Evolutionary conservation across 92 coral and sea anemone species (phyloP).

Genomic region (Parazoanthus atlanticus): DNA sequence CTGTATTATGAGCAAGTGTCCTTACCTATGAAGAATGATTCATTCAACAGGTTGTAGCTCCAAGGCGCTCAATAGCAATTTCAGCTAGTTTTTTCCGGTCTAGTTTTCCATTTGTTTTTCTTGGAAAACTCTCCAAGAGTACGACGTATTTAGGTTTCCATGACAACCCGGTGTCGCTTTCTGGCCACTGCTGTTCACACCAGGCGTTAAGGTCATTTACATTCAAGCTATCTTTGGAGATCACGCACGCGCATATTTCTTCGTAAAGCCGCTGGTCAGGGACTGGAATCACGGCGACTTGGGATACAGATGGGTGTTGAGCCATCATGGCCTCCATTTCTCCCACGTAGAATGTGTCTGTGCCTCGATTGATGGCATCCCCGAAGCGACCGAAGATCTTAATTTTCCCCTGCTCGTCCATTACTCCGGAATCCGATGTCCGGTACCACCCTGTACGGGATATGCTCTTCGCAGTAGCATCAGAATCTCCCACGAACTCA

Average conservation of each 20-base stretch:
- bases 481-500: constrained; percentile 39
- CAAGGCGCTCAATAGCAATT: too few relatives aligned
- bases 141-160: not conserved
- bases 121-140: not conserved
- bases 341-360: constrained; percentile 39
- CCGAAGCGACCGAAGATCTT: constrained; percentile 29
- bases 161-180: not conserved
- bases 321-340: constrained; percentile 39
- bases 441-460: constrained; percentile 48
- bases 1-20: too few relatives aligned
- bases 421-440: constrained; percentile 42
- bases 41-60: too few relatives aligned
- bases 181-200: not conserved
- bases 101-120: not conserved
- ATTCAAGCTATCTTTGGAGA: not conserved
- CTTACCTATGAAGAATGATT: too few relatives aligned
- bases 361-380: constrained; percentile 40
- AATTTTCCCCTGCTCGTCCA: constrained; percentile 34
- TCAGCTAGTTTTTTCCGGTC: not conserved
- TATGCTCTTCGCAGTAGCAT: constrained; percentile 24
- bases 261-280: not conserved
- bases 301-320: constrained; percentile 30
- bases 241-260: not conserved
- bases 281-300: not conserved
- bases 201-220: not conserved